A percentile compares a stretch with the other conserved stretches of the same genome.
Conservation (phyloP, 2,888 invertebrate species). For the Mantis religiosa region DNA sequence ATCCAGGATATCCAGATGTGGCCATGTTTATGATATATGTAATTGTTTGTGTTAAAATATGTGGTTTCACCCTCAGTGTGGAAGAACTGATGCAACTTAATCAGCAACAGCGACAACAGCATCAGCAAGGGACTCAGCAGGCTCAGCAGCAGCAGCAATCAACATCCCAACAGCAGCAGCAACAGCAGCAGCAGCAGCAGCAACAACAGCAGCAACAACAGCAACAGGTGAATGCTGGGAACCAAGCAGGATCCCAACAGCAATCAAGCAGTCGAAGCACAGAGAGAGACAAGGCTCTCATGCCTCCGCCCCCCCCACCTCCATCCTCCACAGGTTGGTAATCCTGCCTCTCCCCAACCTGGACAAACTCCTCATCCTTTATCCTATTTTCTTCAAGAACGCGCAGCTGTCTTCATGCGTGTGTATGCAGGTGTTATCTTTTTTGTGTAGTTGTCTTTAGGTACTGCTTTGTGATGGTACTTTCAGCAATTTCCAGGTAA, state of each 20-base stretch:
- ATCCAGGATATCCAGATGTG: not conserved
- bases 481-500: not conserved
- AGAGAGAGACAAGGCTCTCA: conserved; percentile 34
- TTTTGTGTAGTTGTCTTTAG: not conserved
- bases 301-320: conserved; percentile 36
- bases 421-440: not conserved
- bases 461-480: not conserved
- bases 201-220: conserved; percentile 24
- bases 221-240: not conserved
- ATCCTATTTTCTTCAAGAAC: not conserved
- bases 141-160: conserved; percentile 21
- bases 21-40: not conserved
- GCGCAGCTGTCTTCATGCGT: not conserved
- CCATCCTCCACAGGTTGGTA: conserved; percentile 35
- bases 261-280: conserved; percentile 17
- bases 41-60: conserved; percentile 11
- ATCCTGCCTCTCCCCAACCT: conserved; percentile 6
- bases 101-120: conserved; percentile 28
- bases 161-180: conserved; percentile 4
- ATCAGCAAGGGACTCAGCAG: conserved; percentile 20
- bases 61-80: conserved; percentile 27
- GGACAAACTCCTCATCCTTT: not conserved
- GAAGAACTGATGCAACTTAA: conserved; percentile 31
- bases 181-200: conserved; percentile 20
- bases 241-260: conserved; percentile 10